Evolutionary conservation across 2,888 invertebrate species (phyloP).

Genomic region (Synanthedon andrenaeformis): DNA sequence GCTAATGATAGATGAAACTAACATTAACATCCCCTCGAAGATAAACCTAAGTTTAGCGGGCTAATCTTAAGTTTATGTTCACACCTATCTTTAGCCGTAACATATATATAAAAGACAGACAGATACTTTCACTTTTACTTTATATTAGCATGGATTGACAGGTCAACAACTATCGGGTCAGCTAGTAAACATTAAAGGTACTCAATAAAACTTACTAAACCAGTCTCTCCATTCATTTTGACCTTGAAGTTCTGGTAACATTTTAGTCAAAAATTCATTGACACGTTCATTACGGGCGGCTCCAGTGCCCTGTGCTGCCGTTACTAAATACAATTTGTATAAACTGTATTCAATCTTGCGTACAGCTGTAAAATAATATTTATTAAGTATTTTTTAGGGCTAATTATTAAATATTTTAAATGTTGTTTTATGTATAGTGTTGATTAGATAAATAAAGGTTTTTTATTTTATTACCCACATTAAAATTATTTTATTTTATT

Average conservation of each 20-base stretch:
- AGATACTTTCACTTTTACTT: too few relatives aligned
- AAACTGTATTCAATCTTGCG: conserved; percentile 88
- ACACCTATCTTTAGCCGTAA: too few relatives aligned
- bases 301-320: conserved; percentile 75
- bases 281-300: conserved; percentile 88
- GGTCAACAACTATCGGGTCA: too few relatives aligned
- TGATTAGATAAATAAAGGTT: not conserved
- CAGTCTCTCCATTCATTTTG: conserved; percentile 97
- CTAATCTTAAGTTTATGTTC: too few relatives aligned
- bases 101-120: too few relatives aligned
- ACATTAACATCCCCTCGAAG: too few relatives aligned
- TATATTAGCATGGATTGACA: not conserved
- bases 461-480: not conserved
- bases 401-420: too few relatives aligned
- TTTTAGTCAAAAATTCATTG: conserved; percentile 88
- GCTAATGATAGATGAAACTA: too few relatives aligned
- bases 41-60: too few relatives aligned
- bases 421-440: not conserved
- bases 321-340: conserved; percentile 90
- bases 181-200: not conserved
- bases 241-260: conserved; percentile 87
- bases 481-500: too few relatives aligned
- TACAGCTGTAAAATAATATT: conserved; percentile 65
- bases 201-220: conserved; percentile 83
- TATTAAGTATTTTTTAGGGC: not conserved